phyloP scores from a whole-genome alignment of 2,888 invertebrate species.

The Plusia festucae region DNA sequence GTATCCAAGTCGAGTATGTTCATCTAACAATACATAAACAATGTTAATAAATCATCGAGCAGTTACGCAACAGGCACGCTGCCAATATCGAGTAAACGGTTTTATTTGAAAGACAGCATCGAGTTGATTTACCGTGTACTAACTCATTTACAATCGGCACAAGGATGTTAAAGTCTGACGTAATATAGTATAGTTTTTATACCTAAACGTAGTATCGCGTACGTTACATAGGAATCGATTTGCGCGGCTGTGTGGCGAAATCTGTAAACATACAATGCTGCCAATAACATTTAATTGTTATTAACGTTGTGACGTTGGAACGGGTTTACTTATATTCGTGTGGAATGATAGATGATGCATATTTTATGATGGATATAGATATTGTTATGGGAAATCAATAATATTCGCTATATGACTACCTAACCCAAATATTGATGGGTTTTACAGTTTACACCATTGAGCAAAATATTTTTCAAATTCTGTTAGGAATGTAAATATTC shows the following conservation, averaged over 20 bases:
- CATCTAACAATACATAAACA: slow-evolving; percentile 19
- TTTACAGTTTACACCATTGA: too few species aligned
- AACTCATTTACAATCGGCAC: slow-evolving; percentile 38
- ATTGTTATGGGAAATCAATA: not conserved
- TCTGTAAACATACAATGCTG: slow-evolving; percentile 39
- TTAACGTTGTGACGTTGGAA: slow-evolving; percentile 24
- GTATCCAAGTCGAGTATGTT: slow-evolving; percentile 7
- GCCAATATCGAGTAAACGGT: slow-evolving; percentile 47
- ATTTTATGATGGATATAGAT: slow-evolving; percentile 6
- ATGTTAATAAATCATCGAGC: slow-evolving; percentile 21
- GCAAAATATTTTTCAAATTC: too few species aligned
- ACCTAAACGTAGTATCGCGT: slow-evolving; percentile 8
- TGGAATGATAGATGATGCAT: slow-evolving; percentile 14
- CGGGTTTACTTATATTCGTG: slow-evolving; percentile 11
- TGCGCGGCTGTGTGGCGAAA: slow-evolving; percentile 28
- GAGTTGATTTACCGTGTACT: slow-evolving; percentile 44
- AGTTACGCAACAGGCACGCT: slow-evolving; percentile 44
- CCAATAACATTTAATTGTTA: slow-evolving; percentile 36
- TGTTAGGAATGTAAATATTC: too few species aligned
- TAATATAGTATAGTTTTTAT: slow-evolving; percentile 41
- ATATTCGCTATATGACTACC: not conserved
- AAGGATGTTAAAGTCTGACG: slow-evolving; percentile 34
- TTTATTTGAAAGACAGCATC: slow-evolving; percentile 45
- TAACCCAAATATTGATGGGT: too few species aligned
- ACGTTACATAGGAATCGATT: slow-evolving; percentile 31